Conservation (phyloP, 2,797 vertebrate genomes). For the Columba guinea region DNA sequence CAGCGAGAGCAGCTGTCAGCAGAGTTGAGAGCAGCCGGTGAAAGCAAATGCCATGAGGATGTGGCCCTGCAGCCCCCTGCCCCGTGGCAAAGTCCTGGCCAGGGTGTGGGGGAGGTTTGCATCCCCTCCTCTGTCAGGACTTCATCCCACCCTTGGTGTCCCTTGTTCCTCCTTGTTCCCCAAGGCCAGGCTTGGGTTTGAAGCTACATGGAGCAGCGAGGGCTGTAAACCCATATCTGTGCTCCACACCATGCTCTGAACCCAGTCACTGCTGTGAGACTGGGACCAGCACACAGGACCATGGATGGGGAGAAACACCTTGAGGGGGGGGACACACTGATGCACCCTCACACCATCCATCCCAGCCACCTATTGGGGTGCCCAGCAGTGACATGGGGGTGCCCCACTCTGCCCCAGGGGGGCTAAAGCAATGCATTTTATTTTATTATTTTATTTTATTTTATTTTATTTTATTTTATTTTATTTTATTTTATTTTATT, state of each 20-base stretch:
- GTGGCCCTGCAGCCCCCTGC: rapidly evolving
- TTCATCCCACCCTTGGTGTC: rapidly evolving
- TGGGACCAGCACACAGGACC: background rate
- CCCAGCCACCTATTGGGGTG: background rate
- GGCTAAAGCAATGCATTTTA: background rate
- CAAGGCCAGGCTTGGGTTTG: background rate
- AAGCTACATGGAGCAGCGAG: rapidly evolving
- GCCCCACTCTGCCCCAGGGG: background rate
- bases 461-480: conserved; percentile 42
- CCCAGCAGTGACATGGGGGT: rapidly evolving
- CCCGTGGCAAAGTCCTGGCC: rapidly evolving
- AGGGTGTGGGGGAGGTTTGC: rapidly evolving
- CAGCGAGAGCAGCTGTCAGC: rapidly evolving
- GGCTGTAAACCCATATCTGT: background rate
- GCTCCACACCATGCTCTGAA: background rate
- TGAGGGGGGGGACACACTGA: background rate
- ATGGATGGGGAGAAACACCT: background rate
- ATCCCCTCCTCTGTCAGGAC: background rate
- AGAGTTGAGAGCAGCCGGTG: background rate
- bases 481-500: conserved; percentile 27
- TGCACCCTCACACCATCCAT: background rate
- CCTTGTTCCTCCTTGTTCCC: background rate
- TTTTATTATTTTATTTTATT: background rate
- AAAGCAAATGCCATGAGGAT: background rate
- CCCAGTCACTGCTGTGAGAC: background rate